Evolutionary conservation across 1,140 invertebrate genomes (phyloP), one percentile per base, ranked within the genome.

Genomic region (Drosophila tristis): DNA sequence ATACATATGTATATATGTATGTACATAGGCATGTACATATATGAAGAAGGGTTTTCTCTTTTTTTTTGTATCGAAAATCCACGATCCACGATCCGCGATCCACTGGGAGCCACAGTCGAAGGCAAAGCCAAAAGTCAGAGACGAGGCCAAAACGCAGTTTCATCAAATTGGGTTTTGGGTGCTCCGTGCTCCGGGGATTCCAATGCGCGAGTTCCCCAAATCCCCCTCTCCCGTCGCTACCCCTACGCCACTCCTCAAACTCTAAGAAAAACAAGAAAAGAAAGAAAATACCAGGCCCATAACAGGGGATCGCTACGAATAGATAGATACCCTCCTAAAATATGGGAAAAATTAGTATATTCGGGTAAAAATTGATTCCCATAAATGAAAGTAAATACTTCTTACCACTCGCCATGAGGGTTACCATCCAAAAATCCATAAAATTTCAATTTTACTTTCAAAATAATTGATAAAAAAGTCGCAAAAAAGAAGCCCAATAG

Each of bases 1-100:
- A 15, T 31, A 15, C 7, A 29, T 16, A 35, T 13, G 6, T 50
- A 29, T 16, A 20, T 29, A 11, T 20, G 29, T 31, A 31, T 29
- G 2, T 48, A n/a, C n/a, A n/a, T n/a, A n/a, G n/a, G n/a, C n/a
- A n/a, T n/a, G n/a, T n/a, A n/a, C n/a, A n/a, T n/a, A 39, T 58
- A 74, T 63, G 47, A 29, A 64, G 57, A 85, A 85, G 80, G 80
- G 80, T 86, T 85, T 85, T 86, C 77, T 86, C 73, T 85, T 85
- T 85, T 84, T 84, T 25, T 49, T 20, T 45, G 63, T 11, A 61
- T 75, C 71, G 54, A 79, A 11, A 39, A 13, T 53, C 62, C 59
- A 68, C 60, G 60, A 65, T 51, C 47, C 16, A 29, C 70, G 25
- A 49, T 51, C 47, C 16, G 23, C 70, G 25, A 49, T 58, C 64